phyloP scores from a whole-genome alignment of 2,888 invertebrate genomes.

The Thymelicus lineola region DNA sequence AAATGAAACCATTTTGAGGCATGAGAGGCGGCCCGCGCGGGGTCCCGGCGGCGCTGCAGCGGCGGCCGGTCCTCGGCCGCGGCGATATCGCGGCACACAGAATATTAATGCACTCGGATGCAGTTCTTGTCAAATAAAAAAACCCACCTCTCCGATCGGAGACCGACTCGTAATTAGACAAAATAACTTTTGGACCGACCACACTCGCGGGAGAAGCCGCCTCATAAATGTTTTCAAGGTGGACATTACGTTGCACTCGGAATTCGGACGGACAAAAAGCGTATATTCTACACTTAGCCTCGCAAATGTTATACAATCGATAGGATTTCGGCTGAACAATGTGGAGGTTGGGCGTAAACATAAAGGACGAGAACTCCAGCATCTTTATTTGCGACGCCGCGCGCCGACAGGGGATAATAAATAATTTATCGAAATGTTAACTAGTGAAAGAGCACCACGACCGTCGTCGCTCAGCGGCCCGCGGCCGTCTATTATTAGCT shows the following conservation, averaged over 20 bases:
- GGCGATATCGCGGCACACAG: not conserved
- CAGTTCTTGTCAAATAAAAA: constrained; percentile 2
- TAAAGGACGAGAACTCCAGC: no score
- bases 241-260: not conserved
- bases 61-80: not conserved
- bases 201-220: constrained; percentile 1
- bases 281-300: no score
- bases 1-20: no score
- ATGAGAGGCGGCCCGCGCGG: no score
- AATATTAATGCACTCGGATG: constrained; percentile 23
- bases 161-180: constrained; percentile 24
- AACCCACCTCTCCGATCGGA: not conserved
- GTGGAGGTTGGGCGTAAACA: no score
- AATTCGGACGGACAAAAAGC: no score
- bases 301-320: no score
- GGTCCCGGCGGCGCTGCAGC: no score
- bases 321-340: no score
- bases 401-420: not conserved
- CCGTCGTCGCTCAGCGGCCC: not conserved
- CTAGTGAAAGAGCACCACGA: not conserved
- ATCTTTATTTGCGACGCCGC: no score
- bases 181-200: constrained; percentile 13
- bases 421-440: not conserved
- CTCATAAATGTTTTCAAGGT: not conserved
- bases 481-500: not conserved